Percentiles rank a stretch among this genome's conserved stretches.
phyloP scores from a whole-genome alignment of 2,113 vertebrate genomes.

The Charadrius vociferus region DNA sequence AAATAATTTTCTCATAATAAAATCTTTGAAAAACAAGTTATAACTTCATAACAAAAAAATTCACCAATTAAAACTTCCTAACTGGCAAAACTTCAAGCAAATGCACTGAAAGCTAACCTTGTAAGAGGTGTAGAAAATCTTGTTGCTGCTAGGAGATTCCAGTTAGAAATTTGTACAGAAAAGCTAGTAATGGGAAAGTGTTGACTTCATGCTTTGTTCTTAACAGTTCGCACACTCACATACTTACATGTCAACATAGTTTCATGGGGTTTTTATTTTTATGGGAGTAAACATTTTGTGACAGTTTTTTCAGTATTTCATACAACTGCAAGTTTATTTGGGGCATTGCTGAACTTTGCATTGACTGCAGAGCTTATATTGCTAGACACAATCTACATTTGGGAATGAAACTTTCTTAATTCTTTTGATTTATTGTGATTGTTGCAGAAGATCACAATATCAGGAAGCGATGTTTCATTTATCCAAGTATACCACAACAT shows the following conservation, averaged over 20 bases:
- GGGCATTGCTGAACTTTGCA: background rate
- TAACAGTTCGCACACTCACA: background rate
- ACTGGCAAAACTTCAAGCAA: background rate
- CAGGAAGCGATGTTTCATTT: background rate
- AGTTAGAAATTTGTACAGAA: background rate
- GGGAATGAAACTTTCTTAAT: background rate
- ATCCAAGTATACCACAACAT: background rate
- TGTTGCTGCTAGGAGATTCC: background rate
- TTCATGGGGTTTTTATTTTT: background rate
- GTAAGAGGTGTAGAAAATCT: background rate
- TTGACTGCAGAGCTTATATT: background rate
- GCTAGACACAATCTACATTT: background rate
- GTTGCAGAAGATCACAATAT: background rate
- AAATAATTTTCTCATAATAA: constrained; percentile 53
- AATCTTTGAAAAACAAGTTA: constrained; percentile 38
- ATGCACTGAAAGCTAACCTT: background rate
- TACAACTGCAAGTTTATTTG: background rate
- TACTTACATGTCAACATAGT: background rate
- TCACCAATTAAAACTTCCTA: constrained; percentile 12
- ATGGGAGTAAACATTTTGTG: background rate
- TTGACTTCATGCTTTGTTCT: background rate
- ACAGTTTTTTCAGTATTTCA: background rate
- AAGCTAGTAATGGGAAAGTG: background rate
- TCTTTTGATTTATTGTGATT: background rate
- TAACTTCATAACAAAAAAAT: background rate